Base-by-base conservation (phyloP, 2,113 vertebrate species). In the Cololabis saira region DNA sequence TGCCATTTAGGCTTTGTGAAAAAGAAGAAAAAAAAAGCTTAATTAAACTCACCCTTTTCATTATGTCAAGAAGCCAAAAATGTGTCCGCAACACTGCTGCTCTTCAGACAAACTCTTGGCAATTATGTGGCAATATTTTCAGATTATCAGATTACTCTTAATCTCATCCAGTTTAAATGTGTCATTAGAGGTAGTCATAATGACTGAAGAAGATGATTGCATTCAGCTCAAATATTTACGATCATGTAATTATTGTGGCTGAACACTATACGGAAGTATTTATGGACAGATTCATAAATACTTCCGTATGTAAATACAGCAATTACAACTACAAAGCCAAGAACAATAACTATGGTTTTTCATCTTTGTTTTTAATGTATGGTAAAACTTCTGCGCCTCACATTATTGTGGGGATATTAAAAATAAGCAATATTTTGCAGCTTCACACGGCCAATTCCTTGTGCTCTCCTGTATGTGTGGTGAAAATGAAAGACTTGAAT, bases 401-500 rank as follows among this genome's bases (percentile, higher is more conserved):
- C 22, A 52, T 65, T 33, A 27, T 56, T 69, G 27, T 44, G 17
- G 58, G 50, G 18, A 27, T 30, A 41, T 41, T 49, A 21, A 58
- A 22, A 37, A 11, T 37, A 37, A 37, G 33, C 33, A 37, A 37
- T 7, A 37, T 37, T 62, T 27, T 67, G 43, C 65, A 77, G 63
- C 65, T 63, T 52, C 48, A 67, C 24, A 24, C 49, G 51, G 71
- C 54, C 60, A 48, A 55, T 60, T 51, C 62, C 22, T 67, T 80
- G 27, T 52, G 4, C 61, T 78, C 56, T 83, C 58, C 59, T 81
- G 65, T 55, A 24, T 74, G 79, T 65, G 42, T 71, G 67, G 71
- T 85, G 66, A 81, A 81, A 76, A 72, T 68, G 70, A 81, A 81
- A 86, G 83, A 89, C 87, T 90, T 90, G 86, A 91, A 91, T 79